phyloP scores from a whole-genome alignment of 2,797 vertebrate genomes.

The Artibeus jamaicensis region DNA sequence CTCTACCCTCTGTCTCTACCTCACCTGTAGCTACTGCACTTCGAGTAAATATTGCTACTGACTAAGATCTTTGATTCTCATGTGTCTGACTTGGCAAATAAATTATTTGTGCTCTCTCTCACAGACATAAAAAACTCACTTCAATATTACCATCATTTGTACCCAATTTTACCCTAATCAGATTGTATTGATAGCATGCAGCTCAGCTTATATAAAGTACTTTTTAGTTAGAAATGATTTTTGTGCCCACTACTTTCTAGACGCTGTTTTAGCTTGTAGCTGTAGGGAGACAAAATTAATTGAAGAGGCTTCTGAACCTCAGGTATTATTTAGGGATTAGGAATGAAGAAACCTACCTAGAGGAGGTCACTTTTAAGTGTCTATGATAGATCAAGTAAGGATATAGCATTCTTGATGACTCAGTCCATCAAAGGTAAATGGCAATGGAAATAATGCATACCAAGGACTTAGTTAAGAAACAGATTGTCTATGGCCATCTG shows the following conservation, averaged over 20 bases:
- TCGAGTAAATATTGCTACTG: background rate
- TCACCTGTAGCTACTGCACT: background rate
- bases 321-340: background rate
- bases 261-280: background rate
- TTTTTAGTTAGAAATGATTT: background rate
- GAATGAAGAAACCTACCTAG: background rate
- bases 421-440: background rate
- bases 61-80: background rate
- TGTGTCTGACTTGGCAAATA: background rate
- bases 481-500: no score
- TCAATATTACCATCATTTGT: background rate
- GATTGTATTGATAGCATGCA: background rate
- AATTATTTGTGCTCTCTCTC: background rate
- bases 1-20: background rate
- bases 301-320: background rate
- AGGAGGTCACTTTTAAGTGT: background rate
- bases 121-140: background rate
- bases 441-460: background rate
- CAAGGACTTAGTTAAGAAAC: background rate
- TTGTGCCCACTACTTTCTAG: background rate
- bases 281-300: background rate
- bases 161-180: background rate
- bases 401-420: background rate
- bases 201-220: background rate
- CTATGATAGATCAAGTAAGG: background rate